Evolutionary conservation across 53 echinoderm and acorn worm genomes (phyloP).

Genomic region (Henricia sp.): DNA sequence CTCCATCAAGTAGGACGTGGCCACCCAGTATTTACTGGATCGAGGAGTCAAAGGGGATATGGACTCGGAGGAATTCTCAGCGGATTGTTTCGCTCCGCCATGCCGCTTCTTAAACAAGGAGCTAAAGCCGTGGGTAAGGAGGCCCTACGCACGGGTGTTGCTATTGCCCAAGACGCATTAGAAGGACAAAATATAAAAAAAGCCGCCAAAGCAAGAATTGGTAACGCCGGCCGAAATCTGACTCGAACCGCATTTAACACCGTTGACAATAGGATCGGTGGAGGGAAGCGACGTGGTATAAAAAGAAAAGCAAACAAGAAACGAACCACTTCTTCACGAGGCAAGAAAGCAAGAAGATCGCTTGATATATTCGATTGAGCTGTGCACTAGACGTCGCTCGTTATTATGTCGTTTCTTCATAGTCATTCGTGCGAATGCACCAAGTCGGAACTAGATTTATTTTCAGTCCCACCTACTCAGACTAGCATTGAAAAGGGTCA

Average conservation of each 20-base stretch:
- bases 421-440: conserved; percentile 77
- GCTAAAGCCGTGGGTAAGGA: too few species aligned
- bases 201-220: conserved; percentile 16
- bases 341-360: conserved; percentile 36
- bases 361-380: too few species aligned
- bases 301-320: conserved; percentile 21
- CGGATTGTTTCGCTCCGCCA: too few species aligned
- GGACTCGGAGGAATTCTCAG: too few species aligned
- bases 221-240: conserved; percentile 50
- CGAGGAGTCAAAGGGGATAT: conserved; percentile 37
- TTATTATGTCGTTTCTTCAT: conserved; percentile 80
- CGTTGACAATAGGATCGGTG: too few species aligned
- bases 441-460: conserved; percentile 69
- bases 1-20: conserved; percentile 32
- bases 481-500: too few species aligned
- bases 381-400: background rate
- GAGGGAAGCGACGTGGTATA: too few species aligned
- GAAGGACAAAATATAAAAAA: too few species aligned
- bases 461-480: too few species aligned
- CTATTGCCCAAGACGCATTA: conserved; percentile 55
- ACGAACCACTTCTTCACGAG: background rate
- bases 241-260: conserved; percentile 10
- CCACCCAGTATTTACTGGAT: conserved; percentile 54
- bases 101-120: too few species aligned
- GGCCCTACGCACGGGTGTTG: conserved; percentile 59